These are phyloP conservation scores for Heliconius nattereri DNA, from an alignment of 1,140 invertebrate genomes.

Conservation along the genomic window DNA sequence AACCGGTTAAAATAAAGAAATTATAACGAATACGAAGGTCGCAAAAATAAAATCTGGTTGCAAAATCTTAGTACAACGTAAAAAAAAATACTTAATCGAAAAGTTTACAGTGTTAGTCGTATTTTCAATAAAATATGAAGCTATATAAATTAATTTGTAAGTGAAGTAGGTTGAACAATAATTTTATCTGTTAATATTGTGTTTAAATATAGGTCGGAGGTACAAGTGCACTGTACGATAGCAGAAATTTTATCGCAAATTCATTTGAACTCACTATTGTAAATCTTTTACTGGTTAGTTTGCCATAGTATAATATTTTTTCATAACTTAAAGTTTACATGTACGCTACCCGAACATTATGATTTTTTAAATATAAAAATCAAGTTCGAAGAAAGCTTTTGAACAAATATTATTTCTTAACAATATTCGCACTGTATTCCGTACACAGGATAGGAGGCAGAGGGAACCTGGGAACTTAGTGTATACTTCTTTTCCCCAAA, in stretches of 20 bases:
- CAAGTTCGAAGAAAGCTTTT: not conserved
- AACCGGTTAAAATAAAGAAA: not conserved
- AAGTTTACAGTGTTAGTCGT: not conserved
- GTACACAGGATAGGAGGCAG: too few relatives aligned
- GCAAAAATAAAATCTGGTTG: not conserved
- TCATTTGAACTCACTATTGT: not conserved
- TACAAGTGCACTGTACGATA: not conserved
- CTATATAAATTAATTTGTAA: not conserved
- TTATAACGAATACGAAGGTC: not conserved
- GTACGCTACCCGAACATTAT: not conserved
- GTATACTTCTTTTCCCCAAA: too few relatives aligned
- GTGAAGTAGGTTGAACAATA: not conserved
- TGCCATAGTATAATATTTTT: not conserved
- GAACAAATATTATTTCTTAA: not conserved
- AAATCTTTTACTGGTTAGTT: not conserved
- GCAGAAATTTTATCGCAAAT: not conserved
- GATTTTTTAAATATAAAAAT: not conserved
- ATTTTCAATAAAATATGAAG: not conserved
- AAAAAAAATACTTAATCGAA: not conserved
- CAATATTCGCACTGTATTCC: too few relatives aligned
- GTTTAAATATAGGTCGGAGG: slow-evolving; percentile 5
- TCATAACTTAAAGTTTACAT: not conserved
- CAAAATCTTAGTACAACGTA: not conserved
- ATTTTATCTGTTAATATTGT: not conserved
- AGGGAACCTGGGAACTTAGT: too few relatives aligned